A percentile compares a stretch with the other conserved stretches of the same genome.
phyloP scores from a whole-genome alignment of 2,888 invertebrate genomes.

The Cephus spinipes region DNA sequence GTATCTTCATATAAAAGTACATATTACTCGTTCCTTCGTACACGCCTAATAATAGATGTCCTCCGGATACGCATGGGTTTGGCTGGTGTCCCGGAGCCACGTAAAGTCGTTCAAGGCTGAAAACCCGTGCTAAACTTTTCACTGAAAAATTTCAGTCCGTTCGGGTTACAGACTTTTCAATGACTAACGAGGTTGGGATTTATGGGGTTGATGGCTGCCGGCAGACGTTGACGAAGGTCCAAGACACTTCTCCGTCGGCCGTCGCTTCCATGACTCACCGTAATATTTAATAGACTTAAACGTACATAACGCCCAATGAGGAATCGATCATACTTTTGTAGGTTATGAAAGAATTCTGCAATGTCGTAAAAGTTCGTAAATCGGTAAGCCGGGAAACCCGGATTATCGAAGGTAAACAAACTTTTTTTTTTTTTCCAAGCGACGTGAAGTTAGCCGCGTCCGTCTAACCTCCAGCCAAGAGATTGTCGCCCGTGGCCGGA shows the following conservation, averaged over 20 bases:
- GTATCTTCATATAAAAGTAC: too few species aligned
- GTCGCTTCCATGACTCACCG: background rate
- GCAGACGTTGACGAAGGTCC: background rate
- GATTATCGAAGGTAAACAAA: background rate
- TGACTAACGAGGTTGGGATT: background rate
- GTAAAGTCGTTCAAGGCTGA: background rate
- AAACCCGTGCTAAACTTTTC: background rate
- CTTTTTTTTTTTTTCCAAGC: background rate
- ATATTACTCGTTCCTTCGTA: too few species aligned
- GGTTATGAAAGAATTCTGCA: background rate
- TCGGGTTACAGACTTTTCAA: background rate
- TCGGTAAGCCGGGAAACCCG: background rate
- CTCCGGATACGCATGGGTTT: background rate
- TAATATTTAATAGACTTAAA: background rate
- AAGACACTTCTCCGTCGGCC: background rate
- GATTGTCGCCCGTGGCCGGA: background rate
- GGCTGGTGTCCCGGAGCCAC: background rate
- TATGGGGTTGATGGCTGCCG: background rate
- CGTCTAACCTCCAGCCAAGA: too few species aligned
- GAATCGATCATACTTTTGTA: background rate
- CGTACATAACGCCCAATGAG: background rate
- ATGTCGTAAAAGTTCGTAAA: background rate
- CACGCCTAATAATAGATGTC: background rate
- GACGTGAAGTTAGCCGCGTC: background rate
- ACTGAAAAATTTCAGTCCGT: background rate